Base-by-base conservation (phyloP, 2,888 invertebrate genomes). In the Drosophila acutilabella region DNA sequence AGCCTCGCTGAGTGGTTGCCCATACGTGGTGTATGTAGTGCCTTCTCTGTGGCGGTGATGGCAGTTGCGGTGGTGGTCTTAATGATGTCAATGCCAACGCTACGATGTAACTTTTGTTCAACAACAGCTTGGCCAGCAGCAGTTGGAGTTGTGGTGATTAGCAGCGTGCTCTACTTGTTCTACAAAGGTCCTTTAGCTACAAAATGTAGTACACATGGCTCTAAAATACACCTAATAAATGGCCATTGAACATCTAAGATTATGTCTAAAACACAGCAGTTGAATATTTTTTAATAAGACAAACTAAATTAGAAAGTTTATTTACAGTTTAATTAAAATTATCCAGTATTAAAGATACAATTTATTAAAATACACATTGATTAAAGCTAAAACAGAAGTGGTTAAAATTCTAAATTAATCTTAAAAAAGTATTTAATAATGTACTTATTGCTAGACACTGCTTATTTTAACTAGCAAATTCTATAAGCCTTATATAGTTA, bases 1-100 rank as follows among this genome's bases (percentile, higher is more conserved):
- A 74, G 64, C 62, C 45, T 23, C 48, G 16, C 53, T 41, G 67
- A 81, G 79, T 67, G 71, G 64, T 61, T 51, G 61, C 57, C 59
- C 80, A 73, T 65, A 26, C 74, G 62, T 62, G 69, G 70, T 40
- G 69, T 40, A n/a, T 48, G 2, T 16, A 59, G 72, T 61, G 69
- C 30, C 11, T 54, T 41, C 51, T 52, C 67, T 70, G 72, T 70
- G 58, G 33, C 70, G 86, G 71, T 82, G 36, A 0, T 36, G 36
- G 4, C 4, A 13, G 36, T 36, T 13, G 36, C 5, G 36, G 36
- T 44, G 59, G 64, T 71, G 86, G 73, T 82, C 87, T 85, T 89
- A 89, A 87, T 80, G 85, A 81, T 78, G 90, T 89, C 81, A 85
- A 80, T 78, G 85, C 70, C 64, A 74, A 78, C 78, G 87, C 76